Percentiles rank a stretch among this genome's conserved stretches.
Evolutionary conservation across 53 echinoderm and acorn worm species (phyloP).

Genomic region (Crossaster papposus): DNA sequence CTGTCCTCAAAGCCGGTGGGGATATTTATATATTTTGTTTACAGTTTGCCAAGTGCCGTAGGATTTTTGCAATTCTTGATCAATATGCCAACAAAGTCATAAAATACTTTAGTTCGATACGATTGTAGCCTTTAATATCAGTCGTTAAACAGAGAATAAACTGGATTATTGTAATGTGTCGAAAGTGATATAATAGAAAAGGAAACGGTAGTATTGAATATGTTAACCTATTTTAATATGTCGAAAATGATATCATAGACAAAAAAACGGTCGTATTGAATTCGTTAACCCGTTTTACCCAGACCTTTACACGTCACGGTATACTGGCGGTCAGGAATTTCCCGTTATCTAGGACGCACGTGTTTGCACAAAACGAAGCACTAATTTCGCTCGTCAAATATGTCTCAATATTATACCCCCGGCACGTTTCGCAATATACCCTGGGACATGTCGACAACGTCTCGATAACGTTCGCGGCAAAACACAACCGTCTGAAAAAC

Average conservation of each 20-base stretch:
- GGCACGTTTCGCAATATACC: not conserved
- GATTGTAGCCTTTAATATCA: no score
- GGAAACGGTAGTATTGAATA: not conserved
- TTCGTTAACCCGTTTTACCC: not conserved
- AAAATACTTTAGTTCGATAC: no score
- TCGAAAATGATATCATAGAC: not conserved
- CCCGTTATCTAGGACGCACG: not conserved
- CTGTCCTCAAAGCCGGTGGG: no score
- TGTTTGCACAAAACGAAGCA: constrained; percentile 3
- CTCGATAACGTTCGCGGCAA: not conserved
- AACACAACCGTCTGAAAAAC: no score
- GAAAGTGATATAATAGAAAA: not conserved
- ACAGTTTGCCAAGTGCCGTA: no score
- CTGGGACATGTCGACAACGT: not conserved
- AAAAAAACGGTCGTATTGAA: not conserved
- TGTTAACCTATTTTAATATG: not conserved
- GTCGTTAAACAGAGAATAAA: no score
- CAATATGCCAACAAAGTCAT: no score
- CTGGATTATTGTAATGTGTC: not conserved
- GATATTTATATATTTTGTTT: no score
- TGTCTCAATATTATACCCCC: constrained; percentile 1
- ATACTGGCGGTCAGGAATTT: not conserved
- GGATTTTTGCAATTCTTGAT: no score
- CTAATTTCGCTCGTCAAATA: constrained; percentile 8
- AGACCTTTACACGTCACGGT: not conserved